These are phyloP conservation scores for Rynchops niger DNA, from an alignment of 2,113 vertebrate genomes.

Conservation along the genomic window DNA sequence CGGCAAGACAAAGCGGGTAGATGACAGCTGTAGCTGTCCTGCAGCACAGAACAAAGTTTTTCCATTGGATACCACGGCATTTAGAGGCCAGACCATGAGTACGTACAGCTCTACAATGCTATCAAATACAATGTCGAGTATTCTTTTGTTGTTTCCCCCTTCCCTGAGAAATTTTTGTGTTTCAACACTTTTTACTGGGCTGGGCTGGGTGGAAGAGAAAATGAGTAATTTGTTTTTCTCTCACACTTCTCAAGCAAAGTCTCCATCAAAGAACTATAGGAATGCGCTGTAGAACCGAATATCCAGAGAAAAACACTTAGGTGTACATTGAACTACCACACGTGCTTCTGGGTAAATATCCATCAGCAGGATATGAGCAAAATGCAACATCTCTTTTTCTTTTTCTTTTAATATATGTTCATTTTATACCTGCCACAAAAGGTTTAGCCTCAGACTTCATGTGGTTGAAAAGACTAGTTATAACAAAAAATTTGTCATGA, in stretches of 20 bases:
- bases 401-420: background rate
- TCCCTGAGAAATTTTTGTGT: background rate
- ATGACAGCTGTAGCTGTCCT: background rate
- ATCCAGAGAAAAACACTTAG: background rate
- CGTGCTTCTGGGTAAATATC: background rate
- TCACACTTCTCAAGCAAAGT: background rate
- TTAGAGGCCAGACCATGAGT: background rate
- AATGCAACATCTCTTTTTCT: background rate
- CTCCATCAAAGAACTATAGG: background rate
- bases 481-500: background rate
- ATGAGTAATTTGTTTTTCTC: background rate
- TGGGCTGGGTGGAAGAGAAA: background rate
- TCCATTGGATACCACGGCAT: fast-evolving
- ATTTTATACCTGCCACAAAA: background rate
- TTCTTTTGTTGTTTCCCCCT: background rate
- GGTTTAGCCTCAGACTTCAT: background rate
- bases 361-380: background rate
- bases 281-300: background rate
- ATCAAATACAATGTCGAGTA: background rate
- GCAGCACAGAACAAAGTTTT: background rate
- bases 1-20: fast-evolving
- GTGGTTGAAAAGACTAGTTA: background rate
- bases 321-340: background rate
- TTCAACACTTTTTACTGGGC: background rate
- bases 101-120: background rate